Percentiles rank a stretch among this genome's conserved stretches.
phyloP scores from a whole-genome alignment of 1,140 invertebrate species.

The Gonatopus flavifemur region DNA sequence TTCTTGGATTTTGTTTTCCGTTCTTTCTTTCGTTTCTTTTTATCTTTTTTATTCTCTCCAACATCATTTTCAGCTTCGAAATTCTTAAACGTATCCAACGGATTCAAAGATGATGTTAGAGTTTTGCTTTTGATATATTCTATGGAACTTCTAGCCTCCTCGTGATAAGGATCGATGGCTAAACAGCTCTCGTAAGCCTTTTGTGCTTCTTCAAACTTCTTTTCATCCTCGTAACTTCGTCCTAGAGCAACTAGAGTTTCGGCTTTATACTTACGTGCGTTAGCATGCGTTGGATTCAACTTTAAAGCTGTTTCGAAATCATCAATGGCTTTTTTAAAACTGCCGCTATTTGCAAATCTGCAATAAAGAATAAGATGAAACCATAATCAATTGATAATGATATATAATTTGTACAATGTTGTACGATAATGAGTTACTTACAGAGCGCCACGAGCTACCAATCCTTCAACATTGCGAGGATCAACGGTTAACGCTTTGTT shows the following conservation, averaged over 20 bases:
- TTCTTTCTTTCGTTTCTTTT: slow-evolving; percentile 73
- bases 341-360: slow-evolving; percentile 89
- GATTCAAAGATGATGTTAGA: slow-evolving; percentile 35
- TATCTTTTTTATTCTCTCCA: slow-evolving; percentile 65
- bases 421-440: slow-evolving; percentile 52
- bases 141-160: slow-evolving; percentile 80
- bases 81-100: slow-evolving; percentile 49
- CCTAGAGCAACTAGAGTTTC: slow-evolving; percentile 87
- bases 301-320: slow-evolving; percentile 91
- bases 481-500: slow-evolving; percentile 93
- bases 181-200: slow-evolving; percentile 83
- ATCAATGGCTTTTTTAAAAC: slow-evolving; percentile 89
- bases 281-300: slow-evolving; percentile 86
- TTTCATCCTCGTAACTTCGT: slow-evolving; percentile 81
- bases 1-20: slow-evolving; percentile 72
- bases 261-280: slow-evolving; percentile 91
- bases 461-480: slow-evolving; percentile 88
- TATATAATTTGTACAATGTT: background rate
- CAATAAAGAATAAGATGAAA: slow-evolving; percentile 23
- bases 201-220: slow-evolving; percentile 81
- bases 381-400: background rate
- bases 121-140: slow-evolving; percentile 74
- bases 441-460: slow-evolving; percentile 89
- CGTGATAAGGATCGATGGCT: slow-evolving; percentile 77
- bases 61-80: slow-evolving; percentile 45